Conservation (phyloP, 2,797 vertebrate genomes). For the Holocentrus rufus region DNA sequence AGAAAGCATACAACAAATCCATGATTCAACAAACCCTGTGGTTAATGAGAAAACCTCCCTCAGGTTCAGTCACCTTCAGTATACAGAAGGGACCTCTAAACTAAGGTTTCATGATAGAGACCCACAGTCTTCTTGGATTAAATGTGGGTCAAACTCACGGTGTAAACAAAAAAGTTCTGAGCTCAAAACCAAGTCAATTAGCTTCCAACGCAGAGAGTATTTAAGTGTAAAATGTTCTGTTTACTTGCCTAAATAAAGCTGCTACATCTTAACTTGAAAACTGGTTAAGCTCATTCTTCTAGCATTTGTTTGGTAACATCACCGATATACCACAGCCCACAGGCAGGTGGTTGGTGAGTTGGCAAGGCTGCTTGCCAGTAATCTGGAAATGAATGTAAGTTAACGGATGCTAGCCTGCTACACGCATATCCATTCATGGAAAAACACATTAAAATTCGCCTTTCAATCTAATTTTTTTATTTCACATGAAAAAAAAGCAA, state of each 20-base stretch:
- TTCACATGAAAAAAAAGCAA: background rate
- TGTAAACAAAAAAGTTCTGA: background rate
- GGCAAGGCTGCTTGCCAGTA: constrained; percentile 11
- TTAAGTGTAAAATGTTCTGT: too few relatives aligned
- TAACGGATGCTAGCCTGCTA: background rate
- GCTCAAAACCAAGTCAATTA: background rate
- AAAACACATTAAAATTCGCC: background rate
- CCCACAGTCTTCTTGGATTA: background rate
- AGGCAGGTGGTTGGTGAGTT: constrained; percentile 34
- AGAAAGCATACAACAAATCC: constrained; percentile 1
- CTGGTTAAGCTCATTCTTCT: too few relatives aligned
- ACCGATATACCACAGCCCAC: background rate
- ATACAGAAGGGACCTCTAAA: background rate
- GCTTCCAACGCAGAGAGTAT: background rate
- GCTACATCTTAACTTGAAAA: background rate
- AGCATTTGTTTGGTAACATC: too few relatives aligned
- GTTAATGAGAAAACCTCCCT: background rate
- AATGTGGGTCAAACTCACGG: background rate
- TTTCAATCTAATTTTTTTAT: background rate
- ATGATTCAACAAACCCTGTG: background rate
- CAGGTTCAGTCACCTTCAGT: background rate
- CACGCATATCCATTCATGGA: background rate
- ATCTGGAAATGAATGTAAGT: background rate
- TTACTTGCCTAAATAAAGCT: background rate
- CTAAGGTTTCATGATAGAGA: background rate